phyloP scores from a whole-genome alignment of 2,113 vertebrate genomes.

The Hippocampus barbouri region DNA sequence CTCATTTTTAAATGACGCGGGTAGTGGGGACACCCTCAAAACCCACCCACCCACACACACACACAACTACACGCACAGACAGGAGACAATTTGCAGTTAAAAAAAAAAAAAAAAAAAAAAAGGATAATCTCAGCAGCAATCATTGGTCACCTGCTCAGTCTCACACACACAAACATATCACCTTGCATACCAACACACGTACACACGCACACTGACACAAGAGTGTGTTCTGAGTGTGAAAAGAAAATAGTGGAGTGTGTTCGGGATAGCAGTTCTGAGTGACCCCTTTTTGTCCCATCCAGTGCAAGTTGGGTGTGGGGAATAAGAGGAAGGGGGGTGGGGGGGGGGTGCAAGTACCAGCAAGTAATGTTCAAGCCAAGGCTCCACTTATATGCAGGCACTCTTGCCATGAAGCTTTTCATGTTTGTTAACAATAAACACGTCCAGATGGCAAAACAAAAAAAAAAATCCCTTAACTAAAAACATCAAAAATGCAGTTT shows the following conservation, averaged over 20 bases:
- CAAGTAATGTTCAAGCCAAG: constrained; percentile 19
- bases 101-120: constrained; percentile 12
- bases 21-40: too few relatives aligned
- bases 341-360: constrained; percentile 3
- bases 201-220: constrained; percentile 24
- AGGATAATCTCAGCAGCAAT: constrained; percentile 12
- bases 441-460: not conserved
- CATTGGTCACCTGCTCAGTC: constrained; percentile 19
- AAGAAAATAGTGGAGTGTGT: constrained; percentile 22
- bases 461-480: too few relatives aligned
- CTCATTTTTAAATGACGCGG: not conserved
- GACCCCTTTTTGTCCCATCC: constrained; percentile 28
- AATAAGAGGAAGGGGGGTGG: not conserved
- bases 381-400: constrained; percentile 34
- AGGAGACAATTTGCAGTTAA: not conserved
- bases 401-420: not conserved
- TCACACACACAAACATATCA: not conserved
- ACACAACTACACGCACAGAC: too few relatives aligned
- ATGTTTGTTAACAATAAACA: not conserved
- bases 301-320: constrained; percentile 19
- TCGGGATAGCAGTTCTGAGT: constrained; percentile 24
- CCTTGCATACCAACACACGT: not conserved
- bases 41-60: too few relatives aligned
- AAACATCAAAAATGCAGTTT: too few relatives aligned
- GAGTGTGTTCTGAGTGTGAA: constrained; percentile 42